Evolutionary conservation across 1,140 invertebrate species (phyloP).

Genomic region (Luehdorfia chinensis): DNA sequence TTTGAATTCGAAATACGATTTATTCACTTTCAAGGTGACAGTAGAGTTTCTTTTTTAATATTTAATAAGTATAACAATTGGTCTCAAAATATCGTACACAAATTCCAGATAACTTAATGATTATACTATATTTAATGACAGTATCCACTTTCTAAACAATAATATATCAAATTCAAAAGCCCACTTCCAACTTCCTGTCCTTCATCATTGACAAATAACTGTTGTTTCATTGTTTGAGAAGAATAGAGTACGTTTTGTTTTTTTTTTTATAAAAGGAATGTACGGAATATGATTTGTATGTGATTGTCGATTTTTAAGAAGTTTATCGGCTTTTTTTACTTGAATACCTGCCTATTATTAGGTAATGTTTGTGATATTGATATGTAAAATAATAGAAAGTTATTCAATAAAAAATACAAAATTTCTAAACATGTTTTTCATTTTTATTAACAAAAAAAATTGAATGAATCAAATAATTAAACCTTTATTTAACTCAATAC

Average conservation of each 20-base stretch:
- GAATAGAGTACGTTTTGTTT: conserved; percentile 21
- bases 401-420: conserved; percentile 75
- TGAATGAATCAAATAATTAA: conserved; percentile 17
- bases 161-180: conserved; percentile 41
- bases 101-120: conserved; percentile 6
- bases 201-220: conserved; percentile 38
- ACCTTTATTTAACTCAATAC: conserved; percentile 58
- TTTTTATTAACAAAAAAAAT: conserved; percentile 28
- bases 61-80: conserved; percentile 25
- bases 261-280: conserved; percentile 13
- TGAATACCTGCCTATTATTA: conserved; percentile 65
- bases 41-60: conserved; percentile 16
- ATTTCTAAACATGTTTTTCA: conserved; percentile 47
- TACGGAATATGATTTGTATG: conserved; percentile 20
- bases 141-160: conserved; percentile 33
- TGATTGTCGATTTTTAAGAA: conserved; percentile 52
- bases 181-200: conserved; percentile 56
- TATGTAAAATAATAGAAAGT: conserved; percentile 59
- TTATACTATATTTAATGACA: conserved; percentile 9
- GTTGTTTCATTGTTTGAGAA: conserved; percentile 29
- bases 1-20: conserved; percentile 10
- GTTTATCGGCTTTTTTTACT: conserved; percentile 68
- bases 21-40: conserved; percentile 14
- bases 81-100: conserved; percentile 36
- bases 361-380: conserved; percentile 69